Evolutionary conservation across 2,888 invertebrate species (phyloP).

Genomic region (Electrophaes corylata): DNA sequence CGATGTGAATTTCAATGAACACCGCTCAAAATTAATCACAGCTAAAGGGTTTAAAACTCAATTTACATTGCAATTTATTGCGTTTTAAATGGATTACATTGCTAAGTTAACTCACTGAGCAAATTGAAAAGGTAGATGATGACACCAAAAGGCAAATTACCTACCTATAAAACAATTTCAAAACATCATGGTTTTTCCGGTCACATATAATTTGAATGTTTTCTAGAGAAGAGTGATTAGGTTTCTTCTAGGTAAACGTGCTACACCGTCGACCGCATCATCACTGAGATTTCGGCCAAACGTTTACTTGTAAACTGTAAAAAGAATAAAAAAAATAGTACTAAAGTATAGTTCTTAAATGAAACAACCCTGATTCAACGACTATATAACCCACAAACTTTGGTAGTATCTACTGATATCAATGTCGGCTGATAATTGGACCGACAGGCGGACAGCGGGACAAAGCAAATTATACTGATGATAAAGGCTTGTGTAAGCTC

Average conservation of each 20-base stretch:
- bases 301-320: too few species aligned
- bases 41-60: conserved; percentile 44
- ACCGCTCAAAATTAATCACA: conserved; percentile 32
- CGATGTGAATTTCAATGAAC: conserved; percentile 24
- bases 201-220: too few species aligned
- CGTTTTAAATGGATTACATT: conserved; percentile 32
- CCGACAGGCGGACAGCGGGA: conserved; percentile 1
- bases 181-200: too few species aligned
- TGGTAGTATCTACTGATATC: background rate
- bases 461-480: background rate
- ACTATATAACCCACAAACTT: background rate
- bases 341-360: too few species aligned
- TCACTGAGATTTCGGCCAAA: too few species aligned
- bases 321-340: too few species aligned
- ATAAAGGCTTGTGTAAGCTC: background rate
- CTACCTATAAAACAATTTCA: too few species aligned
- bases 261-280: too few species aligned
- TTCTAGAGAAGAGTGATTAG: too few species aligned
- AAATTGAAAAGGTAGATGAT: conserved; percentile 3
- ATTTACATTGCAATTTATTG: conserved; percentile 44
- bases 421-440: background rate
- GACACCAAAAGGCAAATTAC: background rate
- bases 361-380: background rate
- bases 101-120: conserved; percentile 10
- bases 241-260: too few species aligned